Conservation (phyloP, 2,797 vertebrate genomes). For the Nyctibius grandis region DNA sequence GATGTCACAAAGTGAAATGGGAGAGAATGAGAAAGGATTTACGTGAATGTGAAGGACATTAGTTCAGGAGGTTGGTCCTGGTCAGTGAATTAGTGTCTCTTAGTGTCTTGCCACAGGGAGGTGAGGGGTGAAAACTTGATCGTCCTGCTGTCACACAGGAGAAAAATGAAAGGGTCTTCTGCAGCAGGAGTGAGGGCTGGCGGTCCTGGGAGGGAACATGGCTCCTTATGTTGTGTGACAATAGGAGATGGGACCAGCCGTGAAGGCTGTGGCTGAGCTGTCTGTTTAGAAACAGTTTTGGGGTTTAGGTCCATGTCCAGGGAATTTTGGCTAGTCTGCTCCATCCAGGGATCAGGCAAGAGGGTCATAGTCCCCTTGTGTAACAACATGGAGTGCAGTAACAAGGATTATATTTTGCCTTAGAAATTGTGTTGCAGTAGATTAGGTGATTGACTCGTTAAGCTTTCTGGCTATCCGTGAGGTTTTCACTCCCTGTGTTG, state of each 20-base stretch:
- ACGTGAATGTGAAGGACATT: not conserved
- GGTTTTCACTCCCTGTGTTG: not conserved
- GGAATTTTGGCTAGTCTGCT: not conserved
- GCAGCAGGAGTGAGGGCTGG: not conserved
- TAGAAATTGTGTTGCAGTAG: not conserved
- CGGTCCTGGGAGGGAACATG: not conserved
- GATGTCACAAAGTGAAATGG: not conserved
- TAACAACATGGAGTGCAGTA: not conserved
- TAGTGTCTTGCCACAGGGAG: not conserved
- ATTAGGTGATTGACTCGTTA: not conserved
- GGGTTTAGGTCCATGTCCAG: not conserved
- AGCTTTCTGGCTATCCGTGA: not conserved
- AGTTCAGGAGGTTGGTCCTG: not conserved
- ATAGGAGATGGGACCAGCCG: not conserved
- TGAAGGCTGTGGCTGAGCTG: not conserved
- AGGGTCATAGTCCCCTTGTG: fast-evolving
- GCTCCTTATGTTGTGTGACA: fast-evolving
- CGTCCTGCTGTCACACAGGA: not conserved
- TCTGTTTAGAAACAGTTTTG: not conserved
- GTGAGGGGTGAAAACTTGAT: not conserved
- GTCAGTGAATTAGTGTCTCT: not conserved
- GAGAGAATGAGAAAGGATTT: not conserved
- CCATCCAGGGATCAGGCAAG: not conserved
- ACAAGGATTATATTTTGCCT: not conserved
- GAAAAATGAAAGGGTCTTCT: not conserved